A percentile compares a stretch with the other conserved stretches of the same genome.
Evolutionary conservation across 2,888 invertebrate genomes (phyloP).

Genomic region (Mesodorylaimus sp.): DNA sequence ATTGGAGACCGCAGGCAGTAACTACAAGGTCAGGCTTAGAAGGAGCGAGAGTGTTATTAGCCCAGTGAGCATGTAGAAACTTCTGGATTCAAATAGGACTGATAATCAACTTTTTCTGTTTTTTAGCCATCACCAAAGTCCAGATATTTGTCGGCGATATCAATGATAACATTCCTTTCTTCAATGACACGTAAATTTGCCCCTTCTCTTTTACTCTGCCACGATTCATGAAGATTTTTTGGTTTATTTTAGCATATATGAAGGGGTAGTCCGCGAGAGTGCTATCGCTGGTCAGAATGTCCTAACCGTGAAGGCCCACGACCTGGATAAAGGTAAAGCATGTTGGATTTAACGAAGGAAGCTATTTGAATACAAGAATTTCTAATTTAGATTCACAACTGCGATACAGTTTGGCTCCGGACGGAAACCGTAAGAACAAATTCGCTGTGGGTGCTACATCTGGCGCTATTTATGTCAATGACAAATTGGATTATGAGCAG

Average conservation of each 20-base stretch:
- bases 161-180: slow-evolving; percentile 92
- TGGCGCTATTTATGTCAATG: slow-evolving; percentile 25
- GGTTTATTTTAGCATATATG: no score
- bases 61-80: no score
- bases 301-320: slow-evolving; percentile 22
- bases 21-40: no score
- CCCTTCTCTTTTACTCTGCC: no score
- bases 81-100: no score
- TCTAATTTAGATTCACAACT: slow-evolving; percentile 21
- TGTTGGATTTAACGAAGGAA: neutral
- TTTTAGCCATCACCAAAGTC: slow-evolving; percentile 54
- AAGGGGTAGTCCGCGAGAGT: slow-evolving; percentile 14
- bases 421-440: slow-evolving; percentile 15
- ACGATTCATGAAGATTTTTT: no score
- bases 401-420: slow-evolving; percentile 19
- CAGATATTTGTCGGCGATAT: slow-evolving; percentile 93
- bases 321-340: slow-evolving; percentile 20
- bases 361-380: neutral
- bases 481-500: slow-evolving; percentile 24
- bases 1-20: no score
- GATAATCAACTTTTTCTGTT: no score
- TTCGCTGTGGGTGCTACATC: slow-evolving; percentile 24
- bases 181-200: slow-evolving; percentile 45
- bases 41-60: no score
- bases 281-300: slow-evolving; percentile 15